Evolutionary conservation across 1,140 invertebrate species (phyloP), one percentile per base, ranked within the genome.

Genomic region (Dreissena rostriformis): DNA sequence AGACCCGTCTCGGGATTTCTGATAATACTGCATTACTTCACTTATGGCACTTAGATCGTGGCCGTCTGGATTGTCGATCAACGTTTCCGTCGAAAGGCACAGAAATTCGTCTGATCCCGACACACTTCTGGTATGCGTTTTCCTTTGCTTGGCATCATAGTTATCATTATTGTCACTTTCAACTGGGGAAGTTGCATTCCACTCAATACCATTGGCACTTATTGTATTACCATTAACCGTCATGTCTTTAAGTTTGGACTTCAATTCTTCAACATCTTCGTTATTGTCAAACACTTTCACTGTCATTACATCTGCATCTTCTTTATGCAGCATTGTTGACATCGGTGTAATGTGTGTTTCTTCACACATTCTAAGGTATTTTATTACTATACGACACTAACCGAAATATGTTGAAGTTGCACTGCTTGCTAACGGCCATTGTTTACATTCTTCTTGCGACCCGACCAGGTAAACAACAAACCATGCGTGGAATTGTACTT

Each of bases 1-100:
- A 49, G 73, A 77, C 22, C 76, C 24, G 17, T 84, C 65, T 65
- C 67, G 70, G 17, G 51, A 39, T 75, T 55, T 65, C 1, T 71
- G 22, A 22, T 55, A 51, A 57, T 14, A 24, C 24, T 17, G 10
- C 2, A 26, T 61, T 1, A 28, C 29, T 61, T 51, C 73, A 22
- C 17, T n/a, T 57, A 53, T 49, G 39, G 1, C 71, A 73, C 24
- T 61, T 7, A 24, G 29, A 17, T 61, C 22, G 63, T 24, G 24
- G 8, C 66, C 39, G 28, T 84, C 82, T 28, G 28, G 29, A 63
- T 70, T 84, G 29, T 84, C 82, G 14, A 84, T 84, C 22, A 84
- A 65, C 19, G 82, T 84, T 77, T 84, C 82, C 22, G 82, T 84
- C 49, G 82, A 84, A 26, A 77, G 53, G 53, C 74, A 77, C 26